Percentiles rank a stretch among this genome's conserved stretches.
These are phyloP conservation scores for Agelaius phoeniceus DNA, from an alignment of 2,113 vertebrate species.

Conservation along the genomic window DNA sequence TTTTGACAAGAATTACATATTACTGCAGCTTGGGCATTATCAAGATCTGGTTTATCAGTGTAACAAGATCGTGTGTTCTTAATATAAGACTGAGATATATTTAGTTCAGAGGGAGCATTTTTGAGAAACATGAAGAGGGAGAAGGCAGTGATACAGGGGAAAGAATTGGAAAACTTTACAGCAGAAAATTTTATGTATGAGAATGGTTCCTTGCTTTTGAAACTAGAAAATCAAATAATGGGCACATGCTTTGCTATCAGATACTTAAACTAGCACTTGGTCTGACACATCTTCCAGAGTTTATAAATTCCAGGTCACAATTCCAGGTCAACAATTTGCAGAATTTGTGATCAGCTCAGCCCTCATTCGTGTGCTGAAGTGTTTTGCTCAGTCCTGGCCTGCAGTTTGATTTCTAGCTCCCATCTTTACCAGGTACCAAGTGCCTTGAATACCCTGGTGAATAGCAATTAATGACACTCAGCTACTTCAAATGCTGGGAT, in stretches of 20 bases:
- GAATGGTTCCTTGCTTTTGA: neutral
- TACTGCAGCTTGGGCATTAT: slow-evolving; percentile 3
- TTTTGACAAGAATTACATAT: slow-evolving; percentile 36
- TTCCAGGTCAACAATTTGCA: neutral
- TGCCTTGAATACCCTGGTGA: slow-evolving; percentile 31
- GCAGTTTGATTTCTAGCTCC: slow-evolving; percentile 3
- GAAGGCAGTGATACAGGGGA: neutral
- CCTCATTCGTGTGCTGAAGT: neutral
- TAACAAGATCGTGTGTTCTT: neutral
- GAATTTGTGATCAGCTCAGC: neutral
- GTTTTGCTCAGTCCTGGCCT: slow-evolving; percentile 29
- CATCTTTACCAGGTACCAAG: slow-evolving; percentile 45
- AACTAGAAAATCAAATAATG: neutral
- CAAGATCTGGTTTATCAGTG: slow-evolving; percentile 6
- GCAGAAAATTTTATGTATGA: neutral
- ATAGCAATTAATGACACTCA: slow-evolving; percentile 66
- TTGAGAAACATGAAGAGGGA: neutral
- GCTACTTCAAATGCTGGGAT: slow-evolving; percentile 51
- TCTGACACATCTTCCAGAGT: neutral
- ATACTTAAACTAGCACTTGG: neutral
- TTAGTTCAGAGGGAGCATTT: neutral
- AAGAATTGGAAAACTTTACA: neutral
- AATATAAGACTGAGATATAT: neutral
- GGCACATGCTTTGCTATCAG: neutral
- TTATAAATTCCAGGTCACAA: neutral